Conservation (phyloP, 1,140 invertebrate species). For the Nylanderia fulva region DNA sequence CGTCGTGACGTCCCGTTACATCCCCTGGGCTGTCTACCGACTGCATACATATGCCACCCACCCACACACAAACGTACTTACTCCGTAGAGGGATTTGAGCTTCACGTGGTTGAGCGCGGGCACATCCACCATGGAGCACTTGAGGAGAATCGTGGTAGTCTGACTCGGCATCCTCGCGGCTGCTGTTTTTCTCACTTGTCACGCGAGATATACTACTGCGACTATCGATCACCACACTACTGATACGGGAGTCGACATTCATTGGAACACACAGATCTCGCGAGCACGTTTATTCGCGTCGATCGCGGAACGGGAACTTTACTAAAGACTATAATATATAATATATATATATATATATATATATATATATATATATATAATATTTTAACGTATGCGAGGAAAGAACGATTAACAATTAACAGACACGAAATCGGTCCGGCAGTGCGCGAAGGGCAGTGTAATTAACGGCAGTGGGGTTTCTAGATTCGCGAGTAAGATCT, state of each 20-base stretch:
- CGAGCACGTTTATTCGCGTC: not conserved
- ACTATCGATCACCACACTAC: constrained; percentile 62
- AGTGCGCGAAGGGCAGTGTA: not conserved
- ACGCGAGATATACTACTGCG: constrained; percentile 44
- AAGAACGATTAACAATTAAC: not conserved
- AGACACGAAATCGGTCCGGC: not conserved
- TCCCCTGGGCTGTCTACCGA: constrained; percentile 43
- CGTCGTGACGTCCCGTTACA: constrained; percentile 64
- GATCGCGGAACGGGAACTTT: not conserved
- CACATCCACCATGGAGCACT: constrained; percentile 85
- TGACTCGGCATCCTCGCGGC: constrained; percentile 82
- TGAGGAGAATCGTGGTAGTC: constrained; percentile 84
- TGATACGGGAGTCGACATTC: constrained; percentile 60
- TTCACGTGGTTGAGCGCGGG: constrained; percentile 84
- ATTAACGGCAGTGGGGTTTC: constrained; percentile 23
- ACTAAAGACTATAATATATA: too few species aligned
- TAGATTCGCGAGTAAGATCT: not conserved
- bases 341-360: not conserved
- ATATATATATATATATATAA: not conserved
- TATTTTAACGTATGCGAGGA: not conserved
- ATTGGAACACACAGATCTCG: constrained; percentile 54
- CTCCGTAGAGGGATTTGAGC: constrained; percentile 81
- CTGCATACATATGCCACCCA: not conserved
- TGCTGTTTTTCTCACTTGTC: constrained; percentile 58
- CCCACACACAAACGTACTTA: constrained; percentile 74